Percentiles rank a stretch among this genome's conserved stretches.
These are phyloP conservation scores for Erebia ligea DNA, from an alignment of 2,888 invertebrate genomes.

Conservation along the genomic window DNA sequence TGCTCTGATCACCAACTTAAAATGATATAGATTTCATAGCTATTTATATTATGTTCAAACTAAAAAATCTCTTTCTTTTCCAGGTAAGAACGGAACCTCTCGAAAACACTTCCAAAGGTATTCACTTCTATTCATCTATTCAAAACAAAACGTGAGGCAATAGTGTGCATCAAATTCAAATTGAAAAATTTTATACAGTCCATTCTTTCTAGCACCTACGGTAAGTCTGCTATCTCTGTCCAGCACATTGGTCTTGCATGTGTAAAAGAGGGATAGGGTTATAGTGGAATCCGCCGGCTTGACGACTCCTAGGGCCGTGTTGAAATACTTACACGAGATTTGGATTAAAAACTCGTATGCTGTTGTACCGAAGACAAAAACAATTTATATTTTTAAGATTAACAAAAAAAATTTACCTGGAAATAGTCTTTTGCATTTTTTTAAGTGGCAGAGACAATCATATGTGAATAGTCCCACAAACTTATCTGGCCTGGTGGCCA, in stretches of 20 bases:
- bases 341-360: constrained; percentile 73
- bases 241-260: constrained; percentile 27
- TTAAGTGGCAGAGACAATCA: too few relatives aligned
- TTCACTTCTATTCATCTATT: constrained; percentile 40
- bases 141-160: constrained; percentile 45
- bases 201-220: constrained; percentile 44
- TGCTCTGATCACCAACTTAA: too few relatives aligned
- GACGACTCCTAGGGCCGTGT: constrained; percentile 61
- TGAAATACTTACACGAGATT: constrained; percentile 77
- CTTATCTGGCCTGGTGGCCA: too few relatives aligned
- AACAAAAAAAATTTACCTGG: too few relatives aligned
- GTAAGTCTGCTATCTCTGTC: constrained; percentile 41
- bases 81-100: constrained; percentile 43
- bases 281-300: constrained; percentile 53
- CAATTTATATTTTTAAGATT: constrained; percentile 22
- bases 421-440: too few relatives aligned
- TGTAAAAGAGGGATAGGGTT: constrained; percentile 47
- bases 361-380: constrained; percentile 60
- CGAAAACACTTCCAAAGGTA: constrained; percentile 36
- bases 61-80: constrained; percentile 36
- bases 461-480: too few relatives aligned
- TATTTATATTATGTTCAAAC: neutral
- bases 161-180: constrained; percentile 47
- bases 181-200: constrained; percentile 47
- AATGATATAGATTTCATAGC: too few relatives aligned